Percentiles rank a stretch among this genome's conserved stretches.
Conservation (phyloP, 1,140 invertebrate genomes). For the Drosophila malerkotliana region DNA sequence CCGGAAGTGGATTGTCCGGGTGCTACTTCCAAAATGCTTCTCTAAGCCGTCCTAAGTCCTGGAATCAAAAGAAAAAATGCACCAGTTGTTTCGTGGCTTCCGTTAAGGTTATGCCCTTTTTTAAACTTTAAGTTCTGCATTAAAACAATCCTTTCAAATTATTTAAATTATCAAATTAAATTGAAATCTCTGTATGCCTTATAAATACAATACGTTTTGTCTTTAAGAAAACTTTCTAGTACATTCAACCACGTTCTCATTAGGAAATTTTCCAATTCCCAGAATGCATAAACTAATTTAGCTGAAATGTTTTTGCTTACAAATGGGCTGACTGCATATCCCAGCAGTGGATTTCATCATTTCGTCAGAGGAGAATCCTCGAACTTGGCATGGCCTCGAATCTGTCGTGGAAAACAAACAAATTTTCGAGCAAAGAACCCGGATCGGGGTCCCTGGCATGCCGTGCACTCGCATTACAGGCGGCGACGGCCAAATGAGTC, state of each 20-base stretch:
- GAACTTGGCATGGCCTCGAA: constrained; percentile 54
- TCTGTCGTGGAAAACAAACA: constrained; percentile 52
- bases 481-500: constrained; percentile 68
- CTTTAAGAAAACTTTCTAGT: constrained; percentile 28
- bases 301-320: constrained; percentile 82
- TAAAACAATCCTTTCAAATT: not conserved
- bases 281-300: constrained; percentile 77
- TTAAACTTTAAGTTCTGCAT: not conserved
- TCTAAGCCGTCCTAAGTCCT: not conserved
- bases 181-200: not conserved
- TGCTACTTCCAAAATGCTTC: constrained; percentile 1
- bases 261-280: constrained; percentile 70
- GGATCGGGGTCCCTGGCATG: constrained; percentile 32
- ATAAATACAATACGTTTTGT: not conserved
- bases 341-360: constrained; percentile 67
- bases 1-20: constrained; percentile 38
- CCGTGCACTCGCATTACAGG: constrained; percentile 70
- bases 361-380: constrained; percentile 40
- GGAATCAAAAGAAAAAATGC: constrained; percentile 8
- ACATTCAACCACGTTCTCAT: constrained; percentile 49
- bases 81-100: not conserved
- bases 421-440: constrained; percentile 39
- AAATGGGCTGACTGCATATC: constrained; percentile 56
- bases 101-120: not conserved
- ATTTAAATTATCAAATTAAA: not conserved